Evolutionary conservation across 1,140 invertebrate genomes (phyloP).

Genomic region (Drosophila nebulosa): DNA sequence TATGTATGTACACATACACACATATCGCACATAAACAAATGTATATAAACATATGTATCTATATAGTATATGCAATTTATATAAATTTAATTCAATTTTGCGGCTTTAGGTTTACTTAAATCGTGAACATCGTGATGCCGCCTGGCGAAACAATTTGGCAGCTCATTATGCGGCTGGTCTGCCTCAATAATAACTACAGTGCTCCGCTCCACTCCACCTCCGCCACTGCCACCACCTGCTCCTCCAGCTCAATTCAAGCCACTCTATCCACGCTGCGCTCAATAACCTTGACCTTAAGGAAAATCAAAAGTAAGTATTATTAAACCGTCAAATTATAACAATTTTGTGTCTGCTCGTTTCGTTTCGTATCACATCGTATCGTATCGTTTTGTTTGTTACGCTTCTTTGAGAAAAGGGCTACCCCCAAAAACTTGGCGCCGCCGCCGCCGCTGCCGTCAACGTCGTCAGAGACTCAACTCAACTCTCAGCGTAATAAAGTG

Average conservation of each 20-base stretch:
- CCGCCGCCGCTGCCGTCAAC: background rate
- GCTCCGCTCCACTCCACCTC: conserved; percentile 22
- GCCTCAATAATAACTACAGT: conserved; percentile 52
- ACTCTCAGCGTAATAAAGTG: conserved; percentile 67
- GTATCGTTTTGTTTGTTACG: conserved; percentile 45
- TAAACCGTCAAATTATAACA: conserved; percentile 69
- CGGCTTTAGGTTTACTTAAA: conserved; percentile 35
- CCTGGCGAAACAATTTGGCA: conserved; percentile 64
- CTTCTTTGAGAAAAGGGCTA: conserved; percentile 71
- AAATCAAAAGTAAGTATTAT: conserved; percentile 53
- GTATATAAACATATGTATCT: conserved; percentile 3
- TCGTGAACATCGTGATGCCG: conserved; percentile 57
- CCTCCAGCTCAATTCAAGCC: no score
- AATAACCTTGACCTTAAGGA: conserved; percentile 73
- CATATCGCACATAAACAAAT: conserved; percentile 34
- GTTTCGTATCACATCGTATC: background rate
- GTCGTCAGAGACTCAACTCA: conserved; percentile 40
- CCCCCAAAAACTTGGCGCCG: background rate
- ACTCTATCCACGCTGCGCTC: no score
- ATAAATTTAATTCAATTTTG: conserved; percentile 78
- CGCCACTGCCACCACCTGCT: background rate
- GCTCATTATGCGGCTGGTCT: conserved; percentile 67
- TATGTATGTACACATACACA: conserved; percentile 25
- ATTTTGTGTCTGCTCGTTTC: conserved; percentile 33
- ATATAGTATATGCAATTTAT: conserved; percentile 68